Conservation (phyloP, 1,140 invertebrate species). For the Bombus breviceps region DNA sequence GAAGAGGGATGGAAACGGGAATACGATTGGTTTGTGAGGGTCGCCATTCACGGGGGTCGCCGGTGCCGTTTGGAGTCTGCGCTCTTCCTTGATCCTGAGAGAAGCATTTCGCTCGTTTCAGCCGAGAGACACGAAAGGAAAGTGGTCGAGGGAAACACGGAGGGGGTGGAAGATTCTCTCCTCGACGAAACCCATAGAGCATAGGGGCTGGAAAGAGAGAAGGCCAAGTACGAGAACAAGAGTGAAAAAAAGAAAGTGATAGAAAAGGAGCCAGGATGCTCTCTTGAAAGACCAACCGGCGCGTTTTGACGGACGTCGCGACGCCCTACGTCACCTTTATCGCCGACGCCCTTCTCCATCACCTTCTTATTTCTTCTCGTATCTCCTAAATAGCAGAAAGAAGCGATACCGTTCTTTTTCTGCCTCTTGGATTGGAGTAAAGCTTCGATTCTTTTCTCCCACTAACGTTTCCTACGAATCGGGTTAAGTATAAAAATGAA, state of each 20-base stretch:
- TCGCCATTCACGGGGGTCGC: conserved; percentile 81
- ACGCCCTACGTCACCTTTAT: conserved; percentile 81
- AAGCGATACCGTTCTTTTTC: conserved; percentile 56
- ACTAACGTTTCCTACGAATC: neutral
- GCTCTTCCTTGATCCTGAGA: conserved; percentile 81
- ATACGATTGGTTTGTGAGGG: conserved; percentile 83
- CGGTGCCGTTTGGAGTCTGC: conserved; percentile 79
- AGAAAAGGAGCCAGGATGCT: conserved; percentile 18
- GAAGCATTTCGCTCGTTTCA: conserved; percentile 67
- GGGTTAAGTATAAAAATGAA: no score
- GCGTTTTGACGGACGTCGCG: conserved; percentile 81
- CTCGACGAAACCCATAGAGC: conserved; percentile 47
- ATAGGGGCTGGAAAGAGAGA: neutral
- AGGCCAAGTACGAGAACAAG: neutral
- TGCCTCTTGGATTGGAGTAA: neutral
- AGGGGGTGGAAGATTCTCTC: conserved; percentile 63
- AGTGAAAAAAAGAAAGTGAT: conserved; percentile 27
- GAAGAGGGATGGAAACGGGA: conserved; percentile 83
- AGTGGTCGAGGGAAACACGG: conserved; percentile 14
- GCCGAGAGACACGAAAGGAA: conserved; percentile 56
- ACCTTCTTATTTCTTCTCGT: conserved; percentile 53
- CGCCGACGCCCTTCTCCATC: conserved; percentile 72
- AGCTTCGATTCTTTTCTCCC: neutral
- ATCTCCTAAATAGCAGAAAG: conserved; percentile 53
- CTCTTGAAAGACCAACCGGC: conserved; percentile 77